Percentiles rank a stretch among this genome's conserved stretches.
These are phyloP conservation scores for Porites cylindrica DNA, from an alignment of 92 coral and sea anemone species.

Conservation along the genomic window DNA sequence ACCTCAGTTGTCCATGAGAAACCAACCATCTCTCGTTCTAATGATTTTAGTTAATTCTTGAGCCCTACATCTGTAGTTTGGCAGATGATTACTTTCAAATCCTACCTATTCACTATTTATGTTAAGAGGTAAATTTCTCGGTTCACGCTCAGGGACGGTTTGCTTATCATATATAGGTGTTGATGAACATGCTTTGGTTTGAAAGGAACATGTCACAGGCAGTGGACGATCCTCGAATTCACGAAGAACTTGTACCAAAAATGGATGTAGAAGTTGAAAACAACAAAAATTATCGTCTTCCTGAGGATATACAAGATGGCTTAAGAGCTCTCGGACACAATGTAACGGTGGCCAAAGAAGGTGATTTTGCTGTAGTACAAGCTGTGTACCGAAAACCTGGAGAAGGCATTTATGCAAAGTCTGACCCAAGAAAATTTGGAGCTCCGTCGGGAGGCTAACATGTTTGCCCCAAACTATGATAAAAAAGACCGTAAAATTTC, in stretches of 20 bases:
- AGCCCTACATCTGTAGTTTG: too few species aligned
- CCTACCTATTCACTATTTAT: too few species aligned
- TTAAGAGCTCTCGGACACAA: conserved; percentile 67
- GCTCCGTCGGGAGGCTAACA: conserved; percentile 69
- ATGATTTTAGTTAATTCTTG: too few species aligned
- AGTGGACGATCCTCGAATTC: conserved; percentile 77
- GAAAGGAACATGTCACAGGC: conserved; percentile 53
- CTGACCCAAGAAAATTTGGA: conserved; percentile 83
- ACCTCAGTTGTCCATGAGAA: too few species aligned
- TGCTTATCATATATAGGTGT: conserved; percentile 55
- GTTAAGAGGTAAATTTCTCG: too few species aligned
- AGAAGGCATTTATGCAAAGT: conserved; percentile 60
- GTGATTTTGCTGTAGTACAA: conserved; percentile 63
- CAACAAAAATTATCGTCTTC: conserved; percentile 25
- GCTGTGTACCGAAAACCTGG: conserved; percentile 64
- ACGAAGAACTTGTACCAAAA: too few species aligned
- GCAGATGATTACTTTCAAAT: too few species aligned
- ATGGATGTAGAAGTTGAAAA: conserved; percentile 46
- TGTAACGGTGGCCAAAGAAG: background rate
- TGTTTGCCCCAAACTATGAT: too few species aligned
- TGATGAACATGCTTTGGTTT: conserved; percentile 89
- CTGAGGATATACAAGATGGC: conserved; percentile 37
- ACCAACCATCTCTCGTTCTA: too few species aligned
- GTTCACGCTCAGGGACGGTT: background rate
- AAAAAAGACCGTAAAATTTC: too few species aligned